These are phyloP conservation scores for Ciconia maguari DNA, from an alignment of 2,113 vertebrate genomes.

Conservation along the genomic window DNA sequence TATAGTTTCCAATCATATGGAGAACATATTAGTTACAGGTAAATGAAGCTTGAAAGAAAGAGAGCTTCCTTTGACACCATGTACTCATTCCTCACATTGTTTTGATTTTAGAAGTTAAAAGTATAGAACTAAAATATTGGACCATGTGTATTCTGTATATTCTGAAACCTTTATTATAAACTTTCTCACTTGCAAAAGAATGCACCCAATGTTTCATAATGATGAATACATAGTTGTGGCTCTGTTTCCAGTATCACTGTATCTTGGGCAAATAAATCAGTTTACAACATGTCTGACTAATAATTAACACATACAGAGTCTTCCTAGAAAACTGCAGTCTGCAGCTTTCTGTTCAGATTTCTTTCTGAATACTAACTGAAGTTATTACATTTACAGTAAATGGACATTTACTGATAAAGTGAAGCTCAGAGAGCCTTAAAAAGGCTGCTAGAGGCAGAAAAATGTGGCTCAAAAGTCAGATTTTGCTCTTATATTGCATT, in stretches of 20 bases:
- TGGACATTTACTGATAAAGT: not conserved
- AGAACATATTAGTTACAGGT: not conserved
- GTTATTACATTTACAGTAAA: not conserved
- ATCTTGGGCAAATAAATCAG: slow-evolving; percentile 56
- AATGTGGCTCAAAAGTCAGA: slow-evolving; percentile 56
- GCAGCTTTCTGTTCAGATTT: slow-evolving; percentile 20
- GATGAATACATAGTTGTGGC: not conserved
- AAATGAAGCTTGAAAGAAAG: not conserved
- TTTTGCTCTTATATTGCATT: slow-evolving; percentile 61
- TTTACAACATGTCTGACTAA: slow-evolving; percentile 69
- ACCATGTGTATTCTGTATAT: not conserved
- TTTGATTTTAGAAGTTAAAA: not conserved
- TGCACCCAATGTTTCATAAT: not conserved
- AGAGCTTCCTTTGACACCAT: not conserved
- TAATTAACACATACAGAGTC: slow-evolving; percentile 65
- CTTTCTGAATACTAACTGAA: not conserved
- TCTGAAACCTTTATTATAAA: not conserved
- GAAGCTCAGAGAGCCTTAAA: not conserved
- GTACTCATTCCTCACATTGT: not conserved
- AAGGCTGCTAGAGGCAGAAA: not conserved
- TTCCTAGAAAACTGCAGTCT: slow-evolving; percentile 30
- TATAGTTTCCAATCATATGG: not conserved
- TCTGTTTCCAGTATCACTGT: slow-evolving; percentile 17
- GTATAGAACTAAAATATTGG: not conserved
- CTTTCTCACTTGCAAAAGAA: not conserved